phyloP scores from a whole-genome alignment of 2,888 invertebrate species.

The Rhagium mordax region DNA sequence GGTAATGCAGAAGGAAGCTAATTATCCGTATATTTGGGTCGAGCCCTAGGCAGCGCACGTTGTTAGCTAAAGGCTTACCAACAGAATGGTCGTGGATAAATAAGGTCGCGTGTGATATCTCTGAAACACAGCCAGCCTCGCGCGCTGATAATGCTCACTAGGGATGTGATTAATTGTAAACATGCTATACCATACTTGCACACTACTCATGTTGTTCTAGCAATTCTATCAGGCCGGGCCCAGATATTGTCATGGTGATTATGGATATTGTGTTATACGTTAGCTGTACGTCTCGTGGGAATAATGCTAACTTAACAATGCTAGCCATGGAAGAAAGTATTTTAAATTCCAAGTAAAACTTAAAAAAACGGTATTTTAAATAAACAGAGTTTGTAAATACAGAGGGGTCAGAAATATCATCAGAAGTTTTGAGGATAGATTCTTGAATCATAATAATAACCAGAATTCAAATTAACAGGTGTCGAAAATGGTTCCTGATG shows the following conservation, averaged over 20 bases:
- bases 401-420: no score
- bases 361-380: not conserved
- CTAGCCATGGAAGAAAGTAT: not conserved
- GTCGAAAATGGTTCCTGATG: no score
- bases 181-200: slow-evolving; percentile 51
- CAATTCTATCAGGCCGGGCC: slow-evolving; percentile 39
- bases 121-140: slow-evolving; percentile 55
- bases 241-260: slow-evolving; percentile 51
- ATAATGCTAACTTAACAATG: not conserved
- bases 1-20: slow-evolving; percentile 16
- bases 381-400: no score
- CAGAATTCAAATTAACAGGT: no score
- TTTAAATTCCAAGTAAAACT: not conserved
- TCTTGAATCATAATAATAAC: no score
- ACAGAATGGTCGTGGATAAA: slow-evolving; percentile 49
- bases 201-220: slow-evolving; percentile 40
- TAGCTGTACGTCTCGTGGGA: not conserved
- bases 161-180: slow-evolving; percentile 60
- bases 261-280: slow-evolving; percentile 17
- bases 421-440: no score
- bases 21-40: slow-evolving; percentile 28
- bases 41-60: slow-evolving; percentile 22
- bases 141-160: slow-evolving; percentile 52
- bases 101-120: slow-evolving; percentile 60
- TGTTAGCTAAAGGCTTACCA: slow-evolving; percentile 26